phyloP scores from a whole-genome alignment of 2,888 invertebrate genomes.

The Choristoneura rosaceana region DNA sequence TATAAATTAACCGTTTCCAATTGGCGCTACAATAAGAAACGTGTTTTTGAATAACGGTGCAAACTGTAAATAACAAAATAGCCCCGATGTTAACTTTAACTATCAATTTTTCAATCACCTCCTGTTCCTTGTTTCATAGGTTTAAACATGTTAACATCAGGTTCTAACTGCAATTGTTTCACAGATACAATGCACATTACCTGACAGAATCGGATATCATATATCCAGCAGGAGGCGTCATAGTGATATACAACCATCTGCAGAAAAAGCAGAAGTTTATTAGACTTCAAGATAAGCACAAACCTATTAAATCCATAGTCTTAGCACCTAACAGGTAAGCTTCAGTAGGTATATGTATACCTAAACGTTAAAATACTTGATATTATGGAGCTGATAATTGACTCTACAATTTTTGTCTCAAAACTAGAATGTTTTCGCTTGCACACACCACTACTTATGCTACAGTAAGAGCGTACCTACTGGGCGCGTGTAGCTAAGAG shows the following conservation, averaged over 20 bases:
- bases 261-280: conserved; percentile 91
- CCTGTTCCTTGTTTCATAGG: neutral
- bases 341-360: neutral
- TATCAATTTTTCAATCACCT: neutral
- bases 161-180: conserved; percentile 53
- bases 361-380: neutral
- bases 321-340: conserved; percentile 89
- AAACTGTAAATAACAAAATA: neutral
- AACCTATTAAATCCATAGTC: conserved; percentile 86
- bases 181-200: conserved; percentile 89
- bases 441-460: no score
- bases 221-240: conserved; percentile 92
- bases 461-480: no score
- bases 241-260: conserved; percentile 90
- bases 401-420: neutral
- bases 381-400: neutral
- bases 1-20: neutral
- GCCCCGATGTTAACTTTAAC: neutral
- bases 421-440: no score
- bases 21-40: neutral
- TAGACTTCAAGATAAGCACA: conserved; percentile 88
- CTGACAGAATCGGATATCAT: conserved; percentile 90
- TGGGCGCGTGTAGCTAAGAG: no score
- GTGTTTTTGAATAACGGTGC: no score
- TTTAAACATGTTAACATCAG: neutral